phyloP scores from a whole-genome alignment of 2,888 invertebrate species.

The Mantis religiosa region DNA sequence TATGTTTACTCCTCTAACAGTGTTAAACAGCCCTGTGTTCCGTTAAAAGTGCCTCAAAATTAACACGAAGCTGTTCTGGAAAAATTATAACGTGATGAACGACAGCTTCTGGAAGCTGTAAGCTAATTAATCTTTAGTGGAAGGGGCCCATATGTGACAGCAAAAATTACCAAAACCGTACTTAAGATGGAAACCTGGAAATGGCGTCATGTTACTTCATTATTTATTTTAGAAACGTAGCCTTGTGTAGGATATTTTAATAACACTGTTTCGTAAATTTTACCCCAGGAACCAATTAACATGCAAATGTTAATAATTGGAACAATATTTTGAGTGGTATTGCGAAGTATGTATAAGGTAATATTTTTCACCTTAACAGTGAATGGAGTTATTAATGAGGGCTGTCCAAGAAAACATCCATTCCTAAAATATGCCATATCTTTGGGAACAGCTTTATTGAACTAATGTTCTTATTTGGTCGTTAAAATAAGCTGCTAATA shows the following conservation, averaged over 20 bases:
- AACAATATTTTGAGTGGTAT: not conserved
- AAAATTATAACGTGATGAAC: not conserved
- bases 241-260: not conserved
- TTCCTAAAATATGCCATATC: no score
- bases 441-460: no score
- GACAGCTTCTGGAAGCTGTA: not conserved
- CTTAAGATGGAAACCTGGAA: not conserved
- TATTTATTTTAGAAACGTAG: not conserved
- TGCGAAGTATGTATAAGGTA: not conserved
- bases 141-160: not conserved
- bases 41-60: not conserved
- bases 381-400: not conserved
- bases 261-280: not conserved
- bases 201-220: not conserved
- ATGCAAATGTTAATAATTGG: not conserved
- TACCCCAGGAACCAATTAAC: not conserved
- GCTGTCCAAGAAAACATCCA: not conserved
- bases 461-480: no score
- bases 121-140: not conserved
- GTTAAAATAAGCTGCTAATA: no score
- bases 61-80: not conserved
- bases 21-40: not conserved
- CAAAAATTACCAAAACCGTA: not conserved
- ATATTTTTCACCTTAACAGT: not conserved
- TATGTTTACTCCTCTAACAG: not conserved